Percentiles rank a stretch among this genome's conserved stretches.
Conservation (phyloP, 2,113 vertebrate genomes). For the Takifugu flavidus region DNA sequence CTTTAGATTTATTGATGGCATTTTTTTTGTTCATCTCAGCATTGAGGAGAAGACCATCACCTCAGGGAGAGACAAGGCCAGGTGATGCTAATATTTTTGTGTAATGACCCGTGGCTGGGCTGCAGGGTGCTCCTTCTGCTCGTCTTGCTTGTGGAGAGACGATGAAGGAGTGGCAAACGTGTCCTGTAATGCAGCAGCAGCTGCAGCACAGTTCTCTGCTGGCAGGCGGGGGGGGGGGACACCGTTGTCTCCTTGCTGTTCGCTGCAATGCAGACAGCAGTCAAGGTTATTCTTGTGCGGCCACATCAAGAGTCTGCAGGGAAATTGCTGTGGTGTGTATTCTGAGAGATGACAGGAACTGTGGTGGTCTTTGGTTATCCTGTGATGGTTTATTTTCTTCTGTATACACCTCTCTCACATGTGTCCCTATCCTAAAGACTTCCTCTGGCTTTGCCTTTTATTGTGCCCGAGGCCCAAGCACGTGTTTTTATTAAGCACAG, state of each 20-base stretch:
- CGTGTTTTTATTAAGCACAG: conserved; percentile 23
- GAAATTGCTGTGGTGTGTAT: conserved; percentile 7
- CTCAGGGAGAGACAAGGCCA: background rate
- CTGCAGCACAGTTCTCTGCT: conserved; percentile 36
- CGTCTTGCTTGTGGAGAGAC: background rate
- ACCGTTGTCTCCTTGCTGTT: conserved; percentile 20
- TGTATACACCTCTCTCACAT: background rate
- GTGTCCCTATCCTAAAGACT: conserved; percentile 14
- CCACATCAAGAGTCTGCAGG: conserved; percentile 7
- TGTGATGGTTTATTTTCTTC: conserved; percentile 17
- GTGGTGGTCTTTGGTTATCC: conserved; percentile 4
- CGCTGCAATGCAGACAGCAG: conserved; percentile 66
- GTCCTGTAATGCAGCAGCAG: conserved; percentile 53
- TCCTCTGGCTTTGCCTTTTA: conserved; percentile 26
- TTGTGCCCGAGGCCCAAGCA: conserved; percentile 25
- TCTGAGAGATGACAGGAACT: background rate
- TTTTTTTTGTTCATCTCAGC: too few species aligned
- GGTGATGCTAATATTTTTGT: background rate
- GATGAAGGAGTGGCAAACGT: conserved; percentile 28
- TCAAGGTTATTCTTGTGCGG: conserved; percentile 58
- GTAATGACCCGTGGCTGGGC: background rate
- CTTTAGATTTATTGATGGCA: background rate
- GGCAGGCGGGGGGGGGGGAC: conserved; percentile 15
- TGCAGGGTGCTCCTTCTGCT: too few species aligned
- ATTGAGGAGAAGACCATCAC: background rate